A percentile compares a stretch with the other conserved stretches of the same genome.
phyloP scores from a whole-genome alignment of 30 jellyfish, hydroid and myxozoan species.

The Pseudorhiza aurosa region DNA sequence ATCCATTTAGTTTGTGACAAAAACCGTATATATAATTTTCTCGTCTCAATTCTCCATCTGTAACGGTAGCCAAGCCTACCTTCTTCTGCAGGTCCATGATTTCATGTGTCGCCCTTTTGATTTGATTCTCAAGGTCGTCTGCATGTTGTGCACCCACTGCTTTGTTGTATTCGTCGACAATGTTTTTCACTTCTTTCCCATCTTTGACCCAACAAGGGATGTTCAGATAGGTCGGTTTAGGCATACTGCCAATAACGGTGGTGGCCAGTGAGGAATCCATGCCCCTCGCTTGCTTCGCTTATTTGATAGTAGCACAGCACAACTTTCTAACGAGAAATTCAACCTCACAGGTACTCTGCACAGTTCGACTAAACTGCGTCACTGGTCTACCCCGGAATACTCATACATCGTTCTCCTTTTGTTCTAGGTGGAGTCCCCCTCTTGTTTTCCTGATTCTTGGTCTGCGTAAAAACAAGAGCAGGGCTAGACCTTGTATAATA shows the following conservation, averaged over 20 bases:
- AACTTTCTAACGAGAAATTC: too few relatives aligned
- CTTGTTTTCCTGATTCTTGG: too few relatives aligned
- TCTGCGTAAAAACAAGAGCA: too few relatives aligned
- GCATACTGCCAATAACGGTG: slow-evolving; percentile 87
- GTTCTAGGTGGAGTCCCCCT: too few relatives aligned
- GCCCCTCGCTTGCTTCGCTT: not conserved
- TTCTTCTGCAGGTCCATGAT: slow-evolving; percentile 48
- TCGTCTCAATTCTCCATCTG: slow-evolving; percentile 85
- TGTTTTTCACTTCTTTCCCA: slow-evolving; percentile 69
- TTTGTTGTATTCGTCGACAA: slow-evolving; percentile 58
- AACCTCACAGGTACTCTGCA: too few relatives aligned
- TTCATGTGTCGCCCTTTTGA: slow-evolving; percentile 69
- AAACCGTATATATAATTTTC: slow-evolving; percentile 63
- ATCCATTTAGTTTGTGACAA: slow-evolving; percentile 77
- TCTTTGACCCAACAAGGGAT: slow-evolving; percentile 78
- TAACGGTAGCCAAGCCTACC: slow-evolving; percentile 53
- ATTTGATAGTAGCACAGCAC: too few relatives aligned
- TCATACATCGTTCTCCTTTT: too few relatives aligned
- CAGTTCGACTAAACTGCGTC: too few relatives aligned
- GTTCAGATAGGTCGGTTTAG: slow-evolving; percentile 67
- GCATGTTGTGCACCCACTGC: slow-evolving; percentile 21
- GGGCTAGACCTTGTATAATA: too few relatives aligned
- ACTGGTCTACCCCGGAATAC: too few relatives aligned
- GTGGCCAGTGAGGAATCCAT: slow-evolving; percentile 60
- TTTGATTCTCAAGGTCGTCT: slow-evolving; percentile 48